A percentile compares a stretch with the other conserved stretches of the same genome.
These are phyloP conservation scores for Fabriciana adippe DNA, from an alignment of 2,888 invertebrate genomes.

Conservation along the genomic window DNA sequence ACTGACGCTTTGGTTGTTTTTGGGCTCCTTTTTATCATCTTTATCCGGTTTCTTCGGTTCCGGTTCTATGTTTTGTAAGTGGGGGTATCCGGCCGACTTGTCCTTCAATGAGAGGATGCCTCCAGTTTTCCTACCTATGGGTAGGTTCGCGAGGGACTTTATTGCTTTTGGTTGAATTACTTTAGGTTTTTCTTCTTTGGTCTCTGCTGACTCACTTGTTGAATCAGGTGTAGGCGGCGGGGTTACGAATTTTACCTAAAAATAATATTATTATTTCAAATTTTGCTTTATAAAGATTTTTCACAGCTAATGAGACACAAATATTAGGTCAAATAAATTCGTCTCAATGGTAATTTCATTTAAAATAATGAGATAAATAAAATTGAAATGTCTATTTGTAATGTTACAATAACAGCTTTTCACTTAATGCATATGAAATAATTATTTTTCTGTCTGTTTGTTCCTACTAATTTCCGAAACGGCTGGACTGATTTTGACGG, in stretches of 20 bases:
- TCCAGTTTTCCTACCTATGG: slow-evolving; percentile 73
- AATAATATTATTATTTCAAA: neutral
- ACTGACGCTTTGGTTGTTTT: slow-evolving; percentile 51
- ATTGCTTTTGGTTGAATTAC: slow-evolving; percentile 68
- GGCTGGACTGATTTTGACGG: no score
- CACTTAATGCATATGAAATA: no score
- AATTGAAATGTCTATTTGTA: no score
- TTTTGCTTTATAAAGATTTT: no score
- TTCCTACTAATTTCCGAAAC: no score
- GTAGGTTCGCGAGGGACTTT: slow-evolving; percentile 71
- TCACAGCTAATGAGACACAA: no score
- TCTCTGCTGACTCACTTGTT: slow-evolving; percentile 50
- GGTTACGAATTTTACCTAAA: slow-evolving; percentile 82
- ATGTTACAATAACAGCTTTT: no score
- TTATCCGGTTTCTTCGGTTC: slow-evolving; percentile 65
- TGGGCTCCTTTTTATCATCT: slow-evolving; percentile 64
- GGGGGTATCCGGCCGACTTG: slow-evolving; percentile 78
- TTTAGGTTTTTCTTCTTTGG: slow-evolving; percentile 66
- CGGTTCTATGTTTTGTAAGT: slow-evolving; percentile 71
- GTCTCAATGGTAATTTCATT: no score
- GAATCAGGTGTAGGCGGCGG: slow-evolving; percentile 74
- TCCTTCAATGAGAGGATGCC: slow-evolving; percentile 79
- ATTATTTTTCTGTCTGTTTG: no score
- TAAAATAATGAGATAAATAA: no score
- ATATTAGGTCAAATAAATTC: no score